Conservation (phyloP, 2,888 invertebrate genomes). For the Corythucha ciliata region DNA sequence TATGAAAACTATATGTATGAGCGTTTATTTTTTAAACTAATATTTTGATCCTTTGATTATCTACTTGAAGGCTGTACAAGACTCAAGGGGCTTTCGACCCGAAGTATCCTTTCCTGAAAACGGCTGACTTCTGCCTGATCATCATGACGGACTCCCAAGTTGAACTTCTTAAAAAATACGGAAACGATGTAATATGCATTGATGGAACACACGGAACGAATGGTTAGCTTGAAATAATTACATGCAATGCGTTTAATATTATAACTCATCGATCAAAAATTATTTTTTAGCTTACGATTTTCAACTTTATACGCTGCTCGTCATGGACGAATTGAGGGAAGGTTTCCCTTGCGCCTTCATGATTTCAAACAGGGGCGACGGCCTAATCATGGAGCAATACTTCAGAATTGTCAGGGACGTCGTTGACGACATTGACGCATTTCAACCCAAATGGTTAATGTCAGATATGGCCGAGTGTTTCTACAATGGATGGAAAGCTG, state of each 20-base stretch:
- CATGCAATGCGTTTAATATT: no score
- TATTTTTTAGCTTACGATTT: no score
- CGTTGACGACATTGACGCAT: conserved; percentile 10
- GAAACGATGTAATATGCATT: conserved; percentile 33
- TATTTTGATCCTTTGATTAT: no score
- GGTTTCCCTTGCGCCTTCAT: conserved; percentile 34
- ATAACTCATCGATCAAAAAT: no score
- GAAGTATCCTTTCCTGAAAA: conserved; percentile 27
- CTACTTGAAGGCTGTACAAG: no score
- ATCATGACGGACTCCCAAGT: conserved; percentile 33
- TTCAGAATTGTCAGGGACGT: background rate
- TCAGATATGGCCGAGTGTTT: conserved; percentile 33
- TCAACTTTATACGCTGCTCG: conserved; percentile 32
- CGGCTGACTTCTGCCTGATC: conserved; percentile 34
- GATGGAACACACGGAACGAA: conserved; percentile 34
- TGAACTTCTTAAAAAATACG: conserved; percentile 31
- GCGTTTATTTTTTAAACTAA: no score
- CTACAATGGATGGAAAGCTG: conserved; percentile 34
- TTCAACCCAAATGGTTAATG: conserved; percentile 34
- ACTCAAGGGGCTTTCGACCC: conserved; percentile 24
- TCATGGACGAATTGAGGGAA: conserved; percentile 31
- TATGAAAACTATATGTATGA: no score
- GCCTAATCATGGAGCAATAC: background rate
- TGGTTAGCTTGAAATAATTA: no score
- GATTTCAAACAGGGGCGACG: conserved; percentile 25